A percentile compares a stretch with the other conserved stretches of the same genome.
phyloP scores from a whole-genome alignment of 2,888 invertebrate species.

The Synergus gifuensis region DNA sequence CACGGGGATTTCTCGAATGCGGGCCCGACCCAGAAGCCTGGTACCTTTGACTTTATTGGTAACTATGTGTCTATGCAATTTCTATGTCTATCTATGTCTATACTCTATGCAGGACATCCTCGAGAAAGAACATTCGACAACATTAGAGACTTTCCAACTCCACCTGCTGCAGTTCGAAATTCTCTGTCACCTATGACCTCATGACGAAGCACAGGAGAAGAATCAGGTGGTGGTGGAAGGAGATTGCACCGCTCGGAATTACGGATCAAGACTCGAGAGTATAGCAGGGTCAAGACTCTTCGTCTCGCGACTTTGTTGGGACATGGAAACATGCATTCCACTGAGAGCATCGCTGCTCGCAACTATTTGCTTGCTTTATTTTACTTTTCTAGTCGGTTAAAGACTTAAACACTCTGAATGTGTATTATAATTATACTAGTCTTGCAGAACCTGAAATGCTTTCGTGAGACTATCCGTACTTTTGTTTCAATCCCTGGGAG shows the following conservation, averaged over 20 bases:
- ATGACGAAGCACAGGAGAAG: not conserved
- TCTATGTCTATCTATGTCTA: not conserved
- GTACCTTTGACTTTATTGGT: not conserved
- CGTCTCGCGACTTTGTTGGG: not conserved
- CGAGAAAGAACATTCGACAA: not conserved
- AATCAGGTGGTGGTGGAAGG: slow-evolving; percentile 19
- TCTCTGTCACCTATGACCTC: not conserved
- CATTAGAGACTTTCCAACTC: not conserved
- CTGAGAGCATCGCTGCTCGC: not conserved
- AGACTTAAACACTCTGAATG: slow-evolving; percentile 13
- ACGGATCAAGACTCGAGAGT: slow-evolving; percentile 16
- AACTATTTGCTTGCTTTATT: not conserved
- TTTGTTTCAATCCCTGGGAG: slow-evolving; percentile 5
- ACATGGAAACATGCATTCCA: slow-evolving; percentile 8
- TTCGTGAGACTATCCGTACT: slow-evolving; percentile 4
- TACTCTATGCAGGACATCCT: not conserved
- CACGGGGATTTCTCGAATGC: slow-evolving; percentile 62
- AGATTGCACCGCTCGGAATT: slow-evolving; percentile 6
- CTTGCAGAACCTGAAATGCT: slow-evolving; percentile 28
- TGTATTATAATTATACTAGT: slow-evolving; percentile 20
- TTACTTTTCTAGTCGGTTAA: not conserved
- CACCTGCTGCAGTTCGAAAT: slow-evolving; percentile 1
- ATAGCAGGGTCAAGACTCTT: slow-evolving; percentile 26
- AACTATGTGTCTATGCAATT: slow-evolving; percentile 1
- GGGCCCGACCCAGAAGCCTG: slow-evolving; percentile 47